Evolutionary conservation across 2,113 vertebrate species (phyloP).

Genomic region (Spea bombifrons): DNA sequence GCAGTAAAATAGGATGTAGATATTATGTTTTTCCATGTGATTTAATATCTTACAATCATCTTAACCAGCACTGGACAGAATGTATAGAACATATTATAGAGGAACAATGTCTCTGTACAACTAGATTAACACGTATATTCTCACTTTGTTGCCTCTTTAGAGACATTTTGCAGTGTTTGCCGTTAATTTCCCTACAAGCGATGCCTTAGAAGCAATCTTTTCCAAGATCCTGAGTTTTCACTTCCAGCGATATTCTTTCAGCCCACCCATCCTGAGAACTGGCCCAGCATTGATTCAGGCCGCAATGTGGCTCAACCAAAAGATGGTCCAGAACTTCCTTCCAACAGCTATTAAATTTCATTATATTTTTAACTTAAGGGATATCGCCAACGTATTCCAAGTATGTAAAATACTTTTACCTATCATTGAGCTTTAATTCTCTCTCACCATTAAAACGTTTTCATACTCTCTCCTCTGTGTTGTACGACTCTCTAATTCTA

Average conservation of each 20-base stretch:
- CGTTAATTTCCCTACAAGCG: slow-evolving; percentile 69
- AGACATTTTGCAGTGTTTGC: slow-evolving; percentile 78
- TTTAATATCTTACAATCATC: too few species aligned
- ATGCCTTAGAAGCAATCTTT: slow-evolving; percentile 68
- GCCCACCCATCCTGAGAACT: slow-evolving; percentile 54
- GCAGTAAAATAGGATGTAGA: too few species aligned
- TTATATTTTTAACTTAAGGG: slow-evolving; percentile 71
- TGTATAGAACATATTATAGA: too few species aligned
- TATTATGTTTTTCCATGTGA: too few species aligned
- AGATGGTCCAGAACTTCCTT: slow-evolving; percentile 65
- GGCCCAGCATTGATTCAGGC: slow-evolving; percentile 62
- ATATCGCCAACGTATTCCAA: slow-evolving; percentile 75
- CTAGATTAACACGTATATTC: too few species aligned
- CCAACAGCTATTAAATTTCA: slow-evolving; percentile 74
- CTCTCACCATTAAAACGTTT: neutral
- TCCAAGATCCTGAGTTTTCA: slow-evolving; percentile 68
- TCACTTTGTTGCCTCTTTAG: slow-evolving; percentile 57
- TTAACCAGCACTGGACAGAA: too few species aligned
- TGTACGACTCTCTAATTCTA: neutral
- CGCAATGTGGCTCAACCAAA: slow-evolving; percentile 65
- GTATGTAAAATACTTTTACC: slow-evolving; percentile 48
- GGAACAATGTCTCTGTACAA: too few species aligned
- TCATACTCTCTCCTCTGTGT: neutral
- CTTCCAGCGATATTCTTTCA: slow-evolving; percentile 66
- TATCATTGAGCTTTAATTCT: neutral